A percentile compares a stretch with the other conserved stretches of the same genome.
phyloP scores from a whole-genome alignment of 2,888 invertebrate genomes.

The Eutolmus rufibarbis region DNA sequence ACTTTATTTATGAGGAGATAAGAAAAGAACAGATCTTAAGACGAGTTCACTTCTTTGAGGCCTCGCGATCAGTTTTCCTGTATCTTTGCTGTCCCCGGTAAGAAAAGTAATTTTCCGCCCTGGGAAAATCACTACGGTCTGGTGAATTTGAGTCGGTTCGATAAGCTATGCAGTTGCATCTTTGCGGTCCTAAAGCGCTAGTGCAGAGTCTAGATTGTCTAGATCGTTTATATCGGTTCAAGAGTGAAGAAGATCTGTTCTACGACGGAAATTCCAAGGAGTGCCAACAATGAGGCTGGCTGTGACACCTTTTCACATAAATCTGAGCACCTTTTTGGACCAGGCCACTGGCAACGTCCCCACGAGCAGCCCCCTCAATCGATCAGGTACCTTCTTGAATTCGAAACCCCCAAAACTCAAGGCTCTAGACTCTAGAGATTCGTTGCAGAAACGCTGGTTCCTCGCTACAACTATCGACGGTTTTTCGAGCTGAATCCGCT shows the following conservation, averaged over 20 bases:
- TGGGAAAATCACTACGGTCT: neutral
- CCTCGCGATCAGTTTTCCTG: neutral
- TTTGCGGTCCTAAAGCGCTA: neutral
- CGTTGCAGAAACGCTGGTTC: neutral
- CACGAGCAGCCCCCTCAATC: neutral
- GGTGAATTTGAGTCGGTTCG: neutral
- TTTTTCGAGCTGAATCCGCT: constrained; percentile 50
- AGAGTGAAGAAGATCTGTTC: neutral
- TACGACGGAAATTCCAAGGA: neutral
- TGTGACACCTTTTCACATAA: neutral
- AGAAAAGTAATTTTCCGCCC: neutral
- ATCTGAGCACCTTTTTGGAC: constrained; percentile 11
- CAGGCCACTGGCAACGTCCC: neutral
- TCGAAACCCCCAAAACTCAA: neutral
- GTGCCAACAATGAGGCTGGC: neutral
- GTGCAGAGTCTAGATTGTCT: neutral
- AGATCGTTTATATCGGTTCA: neutral
- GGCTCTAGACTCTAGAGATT: neutral
- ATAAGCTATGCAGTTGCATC: neutral
- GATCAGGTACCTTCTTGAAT: neutral
- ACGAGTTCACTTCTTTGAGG: neutral
- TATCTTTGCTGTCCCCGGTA: neutral
- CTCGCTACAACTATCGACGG: neutral
- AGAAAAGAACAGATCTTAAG: neutral
- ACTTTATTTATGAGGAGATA: neutral